These are phyloP conservation scores for Ceyx melanurus DNA, from an alignment of 2,113 vertebrate species.

Conservation along the genomic window DNA sequence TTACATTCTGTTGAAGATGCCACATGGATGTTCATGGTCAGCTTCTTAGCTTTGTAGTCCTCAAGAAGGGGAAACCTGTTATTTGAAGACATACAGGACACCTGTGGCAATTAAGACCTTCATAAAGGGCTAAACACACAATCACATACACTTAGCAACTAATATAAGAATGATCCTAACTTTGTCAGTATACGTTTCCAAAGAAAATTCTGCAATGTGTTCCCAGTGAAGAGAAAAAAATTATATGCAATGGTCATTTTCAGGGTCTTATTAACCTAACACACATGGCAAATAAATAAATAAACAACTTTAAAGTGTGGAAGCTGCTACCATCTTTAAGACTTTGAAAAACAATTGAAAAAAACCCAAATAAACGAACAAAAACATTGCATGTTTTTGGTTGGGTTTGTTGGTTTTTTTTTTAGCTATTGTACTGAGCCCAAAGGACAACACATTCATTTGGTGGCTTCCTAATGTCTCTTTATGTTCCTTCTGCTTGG, in stretches of 20 bases:
- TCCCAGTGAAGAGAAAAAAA: neutral
- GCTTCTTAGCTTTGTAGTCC: neutral
- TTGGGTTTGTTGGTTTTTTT: neutral
- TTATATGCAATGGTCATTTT: fast-evolving
- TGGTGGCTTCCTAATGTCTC: neutral
- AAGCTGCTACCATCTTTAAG: neutral
- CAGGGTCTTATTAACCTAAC: neutral
- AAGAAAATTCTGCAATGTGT: neutral
- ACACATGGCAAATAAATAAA: neutral
- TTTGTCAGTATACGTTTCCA: neutral
- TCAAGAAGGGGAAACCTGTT: neutral
- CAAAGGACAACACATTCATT: neutral
- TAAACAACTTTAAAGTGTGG: neutral
- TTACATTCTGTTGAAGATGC: neutral
- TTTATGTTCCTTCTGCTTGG: neutral
- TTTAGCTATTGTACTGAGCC: neutral
- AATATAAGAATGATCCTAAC: neutral
- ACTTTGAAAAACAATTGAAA: neutral
- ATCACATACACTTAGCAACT: neutral
- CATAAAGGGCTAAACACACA: neutral
- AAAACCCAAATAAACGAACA: neutral
- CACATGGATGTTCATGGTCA: neutral
- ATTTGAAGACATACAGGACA: neutral
- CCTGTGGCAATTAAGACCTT: neutral
- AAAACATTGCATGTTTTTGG: too few species aligned